Base-by-base conservation (phyloP, 2,113 vertebrate genomes). In the Microtus ochrogaster region DNA sequence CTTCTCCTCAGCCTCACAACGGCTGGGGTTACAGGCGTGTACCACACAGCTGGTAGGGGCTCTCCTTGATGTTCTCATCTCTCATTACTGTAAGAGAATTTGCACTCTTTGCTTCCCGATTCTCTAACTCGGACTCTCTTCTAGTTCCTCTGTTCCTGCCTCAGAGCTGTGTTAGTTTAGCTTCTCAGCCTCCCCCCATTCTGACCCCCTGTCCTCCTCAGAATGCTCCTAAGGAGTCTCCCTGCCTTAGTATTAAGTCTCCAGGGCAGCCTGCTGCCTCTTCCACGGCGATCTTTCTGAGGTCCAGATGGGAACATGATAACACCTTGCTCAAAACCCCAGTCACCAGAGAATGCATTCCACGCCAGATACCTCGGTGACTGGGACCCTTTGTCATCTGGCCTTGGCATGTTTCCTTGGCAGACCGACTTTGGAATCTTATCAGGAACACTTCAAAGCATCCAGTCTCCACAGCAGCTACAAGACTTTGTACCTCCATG, bases 391-490 rank as follows among this genome's bases (percentile, higher is more conserved):
- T 49, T 30, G 47, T 26, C 19, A 17, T 72, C 13, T 88, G 49
- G 13, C 76, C 24, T 83, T 39, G n/a, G 49, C 28, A 39, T 39
- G 44, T 87, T 72, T 19, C 66, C 24, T 68, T 24, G 33, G 10
- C 61, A 26, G 5, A 28, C 36, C 77, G 70, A n/a, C 41, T 90
- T 81, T 89, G 74, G 68, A 86, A 87, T 92, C 66, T 92, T 82
- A 78, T 30, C 39, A 95, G 73, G 83, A 24, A 82, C 6, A 19
- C 52, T 81, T 90, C 82, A 89, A 95, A 91, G 74, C 30, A 92
- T 47, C 2, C 28, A 91, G 2, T 91, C 94, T 36, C 39, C 68
- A 7, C 7, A 55, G 61, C 68, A 16, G 10, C 30, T 49, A 78
- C 47, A 21, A 17, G 30, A 92, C 66, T 92, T 92, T n/a, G 17